These are phyloP conservation scores for Heterotilapia buettikoferi DNA, from an alignment of 2,113 vertebrate species.

Conservation along the genomic window DNA sequence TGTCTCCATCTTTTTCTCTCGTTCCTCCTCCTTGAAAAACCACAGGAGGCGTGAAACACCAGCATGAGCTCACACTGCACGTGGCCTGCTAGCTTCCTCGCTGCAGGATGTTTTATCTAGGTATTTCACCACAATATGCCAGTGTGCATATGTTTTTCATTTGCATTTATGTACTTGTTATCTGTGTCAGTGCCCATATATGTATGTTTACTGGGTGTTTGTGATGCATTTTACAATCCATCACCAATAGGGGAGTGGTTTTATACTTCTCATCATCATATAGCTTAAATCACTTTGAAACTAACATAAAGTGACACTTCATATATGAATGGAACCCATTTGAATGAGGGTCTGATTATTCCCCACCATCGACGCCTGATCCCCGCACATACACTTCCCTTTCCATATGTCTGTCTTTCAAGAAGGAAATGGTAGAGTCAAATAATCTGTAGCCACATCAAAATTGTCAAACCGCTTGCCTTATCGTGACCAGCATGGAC, in stretches of 20 bases:
- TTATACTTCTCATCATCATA: background rate
- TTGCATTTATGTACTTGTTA: background rate
- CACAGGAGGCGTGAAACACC: constrained; percentile 25
- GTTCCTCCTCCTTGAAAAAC: background rate
- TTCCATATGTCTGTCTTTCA: background rate
- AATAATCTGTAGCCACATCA: background rate
- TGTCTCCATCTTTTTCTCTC: constrained; percentile 1
- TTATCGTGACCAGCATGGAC: background rate
- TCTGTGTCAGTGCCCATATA: background rate
- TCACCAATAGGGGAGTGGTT: background rate
- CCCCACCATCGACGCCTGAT: background rate
- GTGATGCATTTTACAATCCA: background rate
- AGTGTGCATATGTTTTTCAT: background rate
- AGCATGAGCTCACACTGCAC: constrained; percentile 23
- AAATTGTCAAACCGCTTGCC: background rate
- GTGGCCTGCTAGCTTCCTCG: constrained; percentile 9
- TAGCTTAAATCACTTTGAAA: background rate
- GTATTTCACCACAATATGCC: background rate
- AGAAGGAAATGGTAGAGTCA: background rate
- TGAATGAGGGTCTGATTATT: background rate
- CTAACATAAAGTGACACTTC: background rate
- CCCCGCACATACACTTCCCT: background rate
- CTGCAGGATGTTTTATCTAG: background rate
- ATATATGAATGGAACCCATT: background rate
- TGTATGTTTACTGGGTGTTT: background rate